phyloP scores from a whole-genome alignment of 2,888 invertebrate genomes.

The Macrosiphum euphorbiae region DNA sequence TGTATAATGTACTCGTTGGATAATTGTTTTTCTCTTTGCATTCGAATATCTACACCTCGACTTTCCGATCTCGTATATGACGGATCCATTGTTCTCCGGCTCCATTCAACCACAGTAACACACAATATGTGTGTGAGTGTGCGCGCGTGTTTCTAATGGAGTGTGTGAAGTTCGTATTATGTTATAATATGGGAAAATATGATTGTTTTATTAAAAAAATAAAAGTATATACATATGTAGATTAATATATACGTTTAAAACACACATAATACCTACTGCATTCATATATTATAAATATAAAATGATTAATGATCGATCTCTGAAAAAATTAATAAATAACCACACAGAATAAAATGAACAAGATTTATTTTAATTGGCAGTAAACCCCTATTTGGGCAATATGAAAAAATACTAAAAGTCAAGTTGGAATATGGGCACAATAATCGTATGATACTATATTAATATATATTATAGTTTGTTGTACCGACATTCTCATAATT shows the following conservation, averaged over 20 bases:
- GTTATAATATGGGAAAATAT: not conserved
- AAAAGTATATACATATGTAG: not conserved
- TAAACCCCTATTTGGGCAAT: not conserved
- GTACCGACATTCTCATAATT: not conserved
- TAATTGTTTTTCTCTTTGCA: constrained; percentile 41
- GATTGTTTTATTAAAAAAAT: constrained; percentile 11
- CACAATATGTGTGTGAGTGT: not conserved
- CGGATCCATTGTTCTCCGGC: constrained; percentile 15
- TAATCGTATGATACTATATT: not conserved
- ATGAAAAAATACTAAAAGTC: not conserved
- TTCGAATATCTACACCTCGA: constrained; percentile 34
- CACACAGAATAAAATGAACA: not conserved
- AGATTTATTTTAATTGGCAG: not conserved
- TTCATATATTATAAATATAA: not conserved
- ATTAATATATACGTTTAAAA: not conserved
- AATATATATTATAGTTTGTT: not conserved
- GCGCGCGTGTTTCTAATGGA: not conserved
- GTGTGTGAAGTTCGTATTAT: constrained; percentile 34
- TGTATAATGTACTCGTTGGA: not conserved
- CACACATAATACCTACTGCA: not conserved
- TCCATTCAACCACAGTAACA: constrained; percentile 1
- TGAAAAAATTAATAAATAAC: not conserved
- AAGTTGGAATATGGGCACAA: not conserved
- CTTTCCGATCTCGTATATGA: constrained; percentile 34
- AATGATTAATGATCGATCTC: not conserved